Evolutionary conservation across 2,797 vertebrate species (phyloP), one percentile per base, ranked within the genome.

Genomic region (Gadopsis bispinosus): DNA sequence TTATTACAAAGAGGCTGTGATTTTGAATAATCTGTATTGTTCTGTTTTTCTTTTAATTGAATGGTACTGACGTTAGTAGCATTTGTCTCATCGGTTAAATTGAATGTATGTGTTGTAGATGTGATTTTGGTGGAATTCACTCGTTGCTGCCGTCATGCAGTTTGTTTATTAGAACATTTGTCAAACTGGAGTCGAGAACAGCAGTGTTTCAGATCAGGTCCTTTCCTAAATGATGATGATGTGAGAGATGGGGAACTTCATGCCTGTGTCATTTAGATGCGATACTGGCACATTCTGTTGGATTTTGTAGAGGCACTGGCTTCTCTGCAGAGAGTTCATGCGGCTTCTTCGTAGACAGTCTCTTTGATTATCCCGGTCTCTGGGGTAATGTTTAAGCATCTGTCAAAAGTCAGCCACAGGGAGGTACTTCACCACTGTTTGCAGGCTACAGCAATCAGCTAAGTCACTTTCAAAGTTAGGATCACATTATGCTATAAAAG

Each of bases 21-120:
- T 83, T 82, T 76, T 7, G 47, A 69, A 64, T n/a, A 16, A 43
- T 77, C 67, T 62, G 12, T 73, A 33, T 77, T 22, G 43, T 73
- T 45, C 29, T 54, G 5, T 48, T 69, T 70, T 29, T 69, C 20
- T 47, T 85, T 84, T 35, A n/a, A 88, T 81, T 84, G 51, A 87
- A 78, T 77, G 89, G 89, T 90, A 92, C 89, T 89, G 89, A 91
- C 87, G 83, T 70, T 13, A 55, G 74, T 75, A 81, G 85, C 77
- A 78, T 79, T 72, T 73, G 55, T 68, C 14, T 75, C 59, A 75
- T 83, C 5, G 26, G 53, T 81, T 73, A 33, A 60, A 61, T 77
- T 47, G 61, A 56, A 85, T 73, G 64, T 70, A 58, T 84, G 51
- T 55, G 61, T 81, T 73, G 76, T 86, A 31, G 54, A 70, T 72